Conservation (phyloP, 2,113 vertebrate species). For the Elachura formosa region DNA sequence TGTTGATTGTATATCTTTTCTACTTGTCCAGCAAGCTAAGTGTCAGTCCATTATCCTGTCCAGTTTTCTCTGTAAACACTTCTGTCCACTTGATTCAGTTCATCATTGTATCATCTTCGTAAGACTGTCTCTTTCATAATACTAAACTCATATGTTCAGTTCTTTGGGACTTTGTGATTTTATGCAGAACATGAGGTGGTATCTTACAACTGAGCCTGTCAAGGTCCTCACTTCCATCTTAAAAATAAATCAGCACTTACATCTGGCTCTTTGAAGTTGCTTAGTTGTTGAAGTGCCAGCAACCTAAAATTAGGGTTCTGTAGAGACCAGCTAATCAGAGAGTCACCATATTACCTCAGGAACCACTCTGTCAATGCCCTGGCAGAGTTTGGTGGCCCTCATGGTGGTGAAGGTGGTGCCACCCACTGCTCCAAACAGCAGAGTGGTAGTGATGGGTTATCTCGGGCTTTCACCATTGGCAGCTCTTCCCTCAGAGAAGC, state of each 20-base stretch:
- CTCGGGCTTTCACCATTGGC: background rate
- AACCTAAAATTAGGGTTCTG: background rate
- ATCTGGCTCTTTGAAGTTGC: background rate
- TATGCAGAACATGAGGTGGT: background rate
- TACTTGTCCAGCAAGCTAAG: background rate
- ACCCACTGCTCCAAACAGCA: background rate
- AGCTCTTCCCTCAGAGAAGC: background rate
- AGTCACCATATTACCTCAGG: background rate
- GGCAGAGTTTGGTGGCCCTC: background rate
- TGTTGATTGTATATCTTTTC: background rate
- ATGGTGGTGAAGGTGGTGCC: accelerated
- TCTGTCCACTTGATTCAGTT: background rate
- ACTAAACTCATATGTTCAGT: background rate
- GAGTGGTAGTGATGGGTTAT: background rate
- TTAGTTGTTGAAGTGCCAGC: background rate
- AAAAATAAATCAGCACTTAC: background rate
- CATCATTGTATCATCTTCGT: background rate
- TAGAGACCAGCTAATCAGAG: background rate
- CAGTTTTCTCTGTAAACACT: background rate
- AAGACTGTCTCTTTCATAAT: background rate
- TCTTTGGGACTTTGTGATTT: background rate
- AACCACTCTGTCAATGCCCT: background rate
- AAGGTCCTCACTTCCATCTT: background rate
- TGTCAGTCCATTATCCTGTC: background rate
- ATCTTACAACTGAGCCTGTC: background rate